These are phyloP conservation scores for Armadillidium nasatum DNA, from an alignment of 1,140 invertebrate genomes.

Conservation along the genomic window DNA sequence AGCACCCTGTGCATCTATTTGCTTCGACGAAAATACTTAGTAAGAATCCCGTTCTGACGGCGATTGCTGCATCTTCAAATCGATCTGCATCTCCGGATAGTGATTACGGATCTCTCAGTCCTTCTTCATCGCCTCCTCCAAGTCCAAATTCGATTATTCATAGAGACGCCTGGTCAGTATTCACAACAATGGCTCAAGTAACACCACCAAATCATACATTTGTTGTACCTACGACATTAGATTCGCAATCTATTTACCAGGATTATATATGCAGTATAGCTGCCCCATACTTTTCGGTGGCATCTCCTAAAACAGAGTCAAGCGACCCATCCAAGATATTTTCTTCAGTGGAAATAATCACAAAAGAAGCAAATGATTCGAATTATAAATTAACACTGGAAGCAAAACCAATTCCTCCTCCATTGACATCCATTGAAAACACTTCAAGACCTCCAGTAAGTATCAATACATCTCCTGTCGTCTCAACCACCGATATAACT, in stretches of 20 bases:
- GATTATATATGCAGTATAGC: not conserved
- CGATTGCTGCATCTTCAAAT: not conserved
- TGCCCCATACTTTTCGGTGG: not conserved
- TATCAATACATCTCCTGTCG: not conserved
- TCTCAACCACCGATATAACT: not conserved
- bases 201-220: not conserved
- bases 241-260: not conserved
- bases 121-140: not conserved
- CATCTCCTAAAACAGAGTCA: not conserved
- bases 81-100: not conserved
- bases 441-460: not conserved
- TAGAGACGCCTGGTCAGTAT: not conserved
- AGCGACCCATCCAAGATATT: not conserved
- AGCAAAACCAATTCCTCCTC: not conserved
- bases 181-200: not conserved
- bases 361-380: not conserved
- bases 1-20: not conserved
- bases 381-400: not conserved
- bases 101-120: conserved; percentile 1
- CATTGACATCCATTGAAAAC: not conserved
- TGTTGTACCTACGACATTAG: not conserved
- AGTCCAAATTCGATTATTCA: not conserved
- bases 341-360: not conserved
- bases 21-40: not conserved
- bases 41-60: not conserved